Base-by-base conservation (phyloP, 2,888 invertebrate genomes). In the Ichneumoninae sp. region DNA sequence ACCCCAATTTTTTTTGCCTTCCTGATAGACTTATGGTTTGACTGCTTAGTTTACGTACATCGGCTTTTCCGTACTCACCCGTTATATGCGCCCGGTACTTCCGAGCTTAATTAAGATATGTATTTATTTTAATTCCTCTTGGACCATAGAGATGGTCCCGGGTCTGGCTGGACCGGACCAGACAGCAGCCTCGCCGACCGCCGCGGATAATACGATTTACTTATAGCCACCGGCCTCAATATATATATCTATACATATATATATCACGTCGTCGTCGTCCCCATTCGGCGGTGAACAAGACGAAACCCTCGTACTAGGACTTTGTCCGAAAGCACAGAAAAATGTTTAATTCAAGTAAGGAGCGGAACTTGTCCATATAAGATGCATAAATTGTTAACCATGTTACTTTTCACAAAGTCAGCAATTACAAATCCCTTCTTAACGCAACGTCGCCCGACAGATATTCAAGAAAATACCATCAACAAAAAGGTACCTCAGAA, bases 51-150 rank as follows among this genome's bases (percentile, higher is more conserved):
- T 44, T 36, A 50, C 54, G 68, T 78, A 66, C 70, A 79, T 52
- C 60, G 60, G 66, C 78, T 77, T 54, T 79, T 85, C 83, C 80
- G 76, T 75, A 85, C 89, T 89, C 91, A 89, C 87, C 89, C 87
- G 87, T 88, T 89, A 90, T 88, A 89, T 85, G 88, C 89, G 75
- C 83, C 80, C 85, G 87, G 83, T 87, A 87, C 89, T 90, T 88
- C 89, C 81, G 89, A 85, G 90, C 92, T 93, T 92, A 93, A 93
- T 93, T 93, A 93, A 93, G 92, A 93, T 93, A 93, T 92, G 92
- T 92, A 93, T 93, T 93, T 92, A 93, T 93, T 93, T 93, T 92
- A 93, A 93, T 93, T 93, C 89, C 90, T 89, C 89, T 90, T 89
- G 89, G 89, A 90, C 80, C 88, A 88, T 86, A 85, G 90, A 91